Evolutionary conservation across 2,888 invertebrate species (phyloP).

Genomic region (Agrypnus murinus): DNA sequence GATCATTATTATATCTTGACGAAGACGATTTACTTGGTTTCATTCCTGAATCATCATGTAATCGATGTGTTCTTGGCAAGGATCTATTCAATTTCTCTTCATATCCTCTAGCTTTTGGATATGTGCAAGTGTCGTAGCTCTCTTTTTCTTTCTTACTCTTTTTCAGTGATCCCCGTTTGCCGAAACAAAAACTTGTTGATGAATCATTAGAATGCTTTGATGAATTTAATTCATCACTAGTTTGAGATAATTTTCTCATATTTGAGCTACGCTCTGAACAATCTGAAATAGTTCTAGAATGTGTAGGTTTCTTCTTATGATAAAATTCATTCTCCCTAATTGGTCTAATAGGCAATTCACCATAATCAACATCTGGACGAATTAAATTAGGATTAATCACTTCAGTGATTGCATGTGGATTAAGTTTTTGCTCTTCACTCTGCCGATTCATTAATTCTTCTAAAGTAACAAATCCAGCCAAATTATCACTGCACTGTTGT

Average conservation of each 20-base stretch:
- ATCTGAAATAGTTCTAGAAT: constrained; percentile 61
- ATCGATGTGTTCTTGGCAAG: constrained; percentile 62
- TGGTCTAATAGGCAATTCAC: constrained; percentile 67
- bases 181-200: constrained; percentile 67
- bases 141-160: constrained; percentile 61
- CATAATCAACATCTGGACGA: constrained; percentile 76
- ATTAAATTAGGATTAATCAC: constrained; percentile 66
- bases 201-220: constrained; percentile 26
- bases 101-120: constrained; percentile 63
- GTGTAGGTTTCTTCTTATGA: constrained; percentile 35
- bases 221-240: constrained; percentile 8
- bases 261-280: constrained; percentile 40
- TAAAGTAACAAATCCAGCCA: constrained; percentile 82
- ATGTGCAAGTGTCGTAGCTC: constrained; percentile 62
- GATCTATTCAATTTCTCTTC: constrained; percentile 66
- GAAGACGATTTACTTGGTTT: constrained; percentile 38
- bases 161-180: constrained; percentile 68
- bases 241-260: neutral
- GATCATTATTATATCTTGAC: constrained; percentile 18
- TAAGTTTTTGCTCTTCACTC: constrained; percentile 79
- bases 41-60: constrained; percentile 18
- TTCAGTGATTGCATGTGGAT: constrained; percentile 62
- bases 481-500: constrained; percentile 74
- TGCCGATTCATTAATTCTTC: constrained; percentile 88
- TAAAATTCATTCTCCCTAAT: constrained; percentile 54